Conservation (phyloP, 1,140 invertebrate genomes). For the Nebria ingens region DNA sequence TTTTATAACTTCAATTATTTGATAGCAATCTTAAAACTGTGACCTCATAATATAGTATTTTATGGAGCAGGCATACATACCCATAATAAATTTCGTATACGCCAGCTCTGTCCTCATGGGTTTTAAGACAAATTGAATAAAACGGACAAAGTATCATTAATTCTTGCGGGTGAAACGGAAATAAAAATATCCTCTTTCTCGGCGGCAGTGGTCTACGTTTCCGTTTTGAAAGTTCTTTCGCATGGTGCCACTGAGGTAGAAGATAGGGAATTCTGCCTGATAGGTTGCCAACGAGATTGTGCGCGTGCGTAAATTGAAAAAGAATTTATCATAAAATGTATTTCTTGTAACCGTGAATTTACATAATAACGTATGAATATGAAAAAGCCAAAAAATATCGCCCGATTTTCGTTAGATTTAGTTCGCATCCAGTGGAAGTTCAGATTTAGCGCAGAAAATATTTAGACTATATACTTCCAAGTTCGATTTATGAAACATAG, state of each 20-base stretch:
- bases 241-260: neutral
- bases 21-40: too few species aligned
- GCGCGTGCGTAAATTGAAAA: neutral
- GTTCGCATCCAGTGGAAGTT: neutral
- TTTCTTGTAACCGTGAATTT: neutral
- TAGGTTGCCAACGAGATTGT: neutral
- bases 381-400: neutral
- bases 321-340: slow-evolving; percentile 6
- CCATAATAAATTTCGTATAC: too few species aligned
- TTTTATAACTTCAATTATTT: too few species aligned
- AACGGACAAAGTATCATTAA: neutral
- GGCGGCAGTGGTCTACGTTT: too few species aligned
- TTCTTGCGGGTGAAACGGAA: neutral
- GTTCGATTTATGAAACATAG: too few species aligned
- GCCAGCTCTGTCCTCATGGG: too few species aligned
- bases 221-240: neutral
- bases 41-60: too few species aligned
- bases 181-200: neutral
- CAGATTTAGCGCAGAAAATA: too few species aligned
- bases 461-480: too few species aligned
- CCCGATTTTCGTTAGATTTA: too few species aligned
- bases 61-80: too few species aligned
- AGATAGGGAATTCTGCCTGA: neutral
- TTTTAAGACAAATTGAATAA: neutral
- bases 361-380: slow-evolving; percentile 9